Base-by-base conservation (phyloP, 2,113 vertebrate genomes). In the Centrocercus urophasianus region DNA sequence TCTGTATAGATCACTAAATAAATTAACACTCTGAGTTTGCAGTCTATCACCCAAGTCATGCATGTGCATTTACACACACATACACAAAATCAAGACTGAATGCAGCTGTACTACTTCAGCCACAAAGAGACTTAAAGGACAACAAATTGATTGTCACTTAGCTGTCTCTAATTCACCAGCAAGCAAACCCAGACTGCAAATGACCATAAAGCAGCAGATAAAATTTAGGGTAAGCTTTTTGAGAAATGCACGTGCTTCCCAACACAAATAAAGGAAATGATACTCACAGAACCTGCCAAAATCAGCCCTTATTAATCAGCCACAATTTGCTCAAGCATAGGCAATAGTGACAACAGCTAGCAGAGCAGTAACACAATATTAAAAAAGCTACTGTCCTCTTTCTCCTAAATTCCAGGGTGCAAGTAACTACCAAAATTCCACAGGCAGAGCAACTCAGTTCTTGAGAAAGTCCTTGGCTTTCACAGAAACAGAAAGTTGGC, bases 401-500 rank as follows among this genome's bases (percentile, higher is more conserved):
- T 30, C 20, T 54, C 36, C 28, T 28, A 10, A 81, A 75, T 61
- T 30, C 8, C 20, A 24, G 56, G 6, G 13, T 83, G 11, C 30
- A 85, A 28, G 15, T 9, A 64, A 10, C 11, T 86, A 75, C 22
- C 54, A 48, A 36, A 65, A 27, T 56, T 85, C 24, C 76, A 25
- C 13, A 87, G 36, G 34, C 4, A 3, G 54, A 82, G 36, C 21
- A 73, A 45, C 61, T 30, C 10, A 0, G 1, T 72, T 43, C 27
- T 59, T 48, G n/a, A 18, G 4, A 18, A n/a, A 75, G 36, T 14
- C 61, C 67, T 77, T 34, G 47, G 64, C 56, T 89, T 47, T 10
- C 0, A 0, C 14, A 38, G 24, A 70, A 56, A 59, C 20, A 25
- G 3, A 54, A 73, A 83, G 48, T 0, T 61, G 30, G 16, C 24